Percentiles rank a stretch among this genome's conserved stretches.
Conservation (phyloP, 1,140 invertebrate species). For the Carposina sasakii region DNA sequence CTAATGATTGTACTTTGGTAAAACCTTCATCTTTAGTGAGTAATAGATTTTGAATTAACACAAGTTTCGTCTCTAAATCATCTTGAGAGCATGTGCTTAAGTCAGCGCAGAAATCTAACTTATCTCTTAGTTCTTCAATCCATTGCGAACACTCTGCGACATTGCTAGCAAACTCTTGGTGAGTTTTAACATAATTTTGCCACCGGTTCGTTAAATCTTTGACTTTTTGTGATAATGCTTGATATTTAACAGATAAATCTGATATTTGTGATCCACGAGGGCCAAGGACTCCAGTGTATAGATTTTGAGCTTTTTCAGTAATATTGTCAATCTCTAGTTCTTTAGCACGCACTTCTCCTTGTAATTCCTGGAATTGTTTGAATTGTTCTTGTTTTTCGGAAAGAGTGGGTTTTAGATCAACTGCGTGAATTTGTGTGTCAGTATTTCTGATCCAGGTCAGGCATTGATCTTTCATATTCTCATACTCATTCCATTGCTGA, state of each 20-base stretch:
- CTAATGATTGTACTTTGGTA: slow-evolving; percentile 86
- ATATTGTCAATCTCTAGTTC: slow-evolving; percentile 95
- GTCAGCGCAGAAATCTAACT: slow-evolving; percentile 88
- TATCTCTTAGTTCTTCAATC: slow-evolving; percentile 89
- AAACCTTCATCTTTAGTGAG: slow-evolving; percentile 94
- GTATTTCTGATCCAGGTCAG: slow-evolving; percentile 91
- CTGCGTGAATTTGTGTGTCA: slow-evolving; percentile 89
- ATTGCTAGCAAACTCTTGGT: slow-evolving; percentile 90
- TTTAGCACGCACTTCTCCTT: slow-evolving; percentile 91
- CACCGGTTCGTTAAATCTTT: slow-evolving; percentile 93
- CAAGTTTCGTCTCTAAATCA: slow-evolving; percentile 89
- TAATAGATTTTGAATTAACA: slow-evolving; percentile 88
- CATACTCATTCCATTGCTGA: slow-evolving; percentile 93
- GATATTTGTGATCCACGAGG: slow-evolving; percentile 84
- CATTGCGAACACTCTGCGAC: slow-evolving; percentile 86
- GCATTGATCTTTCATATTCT: slow-evolving; percentile 88
- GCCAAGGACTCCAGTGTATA: slow-evolving; percentile 79
- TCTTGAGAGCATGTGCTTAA: slow-evolving; percentile 85
- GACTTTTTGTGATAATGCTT: slow-evolving; percentile 90
- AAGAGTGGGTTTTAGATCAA: slow-evolving; percentile 89
- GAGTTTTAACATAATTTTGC: slow-evolving; percentile 92
- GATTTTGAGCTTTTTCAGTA: slow-evolving; percentile 89
- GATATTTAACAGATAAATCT: slow-evolving; percentile 92
- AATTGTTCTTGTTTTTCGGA: slow-evolving; percentile 89
- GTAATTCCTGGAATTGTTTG: slow-evolving; percentile 83